phyloP scores from a whole-genome alignment of 2,888 invertebrate species.

The Sylvicola cinctus region DNA sequence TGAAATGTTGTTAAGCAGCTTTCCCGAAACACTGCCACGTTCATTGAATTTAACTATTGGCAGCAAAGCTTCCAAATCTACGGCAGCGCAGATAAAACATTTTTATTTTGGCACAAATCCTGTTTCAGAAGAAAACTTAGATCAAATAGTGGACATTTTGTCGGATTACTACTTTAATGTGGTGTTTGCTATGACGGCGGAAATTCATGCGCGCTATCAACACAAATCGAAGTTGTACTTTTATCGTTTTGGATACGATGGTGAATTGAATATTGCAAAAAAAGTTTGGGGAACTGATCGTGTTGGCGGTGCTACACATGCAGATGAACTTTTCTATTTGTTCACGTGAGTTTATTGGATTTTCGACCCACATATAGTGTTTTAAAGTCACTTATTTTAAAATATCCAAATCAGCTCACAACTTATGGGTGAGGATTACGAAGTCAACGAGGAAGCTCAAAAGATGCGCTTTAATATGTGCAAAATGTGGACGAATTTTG shows the following conservation, averaged over 20 bases:
- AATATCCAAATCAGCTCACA: background rate
- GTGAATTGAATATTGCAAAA: constrained; percentile 31
- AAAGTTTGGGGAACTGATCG: constrained; percentile 21
- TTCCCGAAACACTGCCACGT: constrained; percentile 17
- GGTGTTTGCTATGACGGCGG: background rate
- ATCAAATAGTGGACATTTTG: constrained; percentile 27
- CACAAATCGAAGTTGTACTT: constrained; percentile 27
- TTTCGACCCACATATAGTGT: background rate
- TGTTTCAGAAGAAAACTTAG: constrained; percentile 20
- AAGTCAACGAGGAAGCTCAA: background rate
- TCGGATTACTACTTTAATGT: constrained; percentile 24
- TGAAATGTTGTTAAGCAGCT: constrained; percentile 13
- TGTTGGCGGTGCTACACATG: constrained; percentile 33
- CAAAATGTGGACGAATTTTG: constrained; percentile 43
- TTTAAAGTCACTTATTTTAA: background rate
- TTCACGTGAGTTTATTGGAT: constrained; percentile 19
- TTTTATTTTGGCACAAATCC: constrained; percentile 27
- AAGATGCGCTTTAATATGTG: constrained; percentile 26
- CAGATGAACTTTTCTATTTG: constrained; percentile 37
- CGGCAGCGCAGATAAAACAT: constrained; percentile 14
- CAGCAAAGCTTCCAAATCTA: constrained; percentile 9
- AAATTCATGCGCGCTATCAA: background rate
- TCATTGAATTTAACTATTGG: constrained; percentile 11
- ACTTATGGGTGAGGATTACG: background rate
- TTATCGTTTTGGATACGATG: constrained; percentile 35